These are phyloP conservation scores for Microhierax caerulescens DNA, from an alignment of 2,797 vertebrate genomes.

Conservation along the genomic window DNA sequence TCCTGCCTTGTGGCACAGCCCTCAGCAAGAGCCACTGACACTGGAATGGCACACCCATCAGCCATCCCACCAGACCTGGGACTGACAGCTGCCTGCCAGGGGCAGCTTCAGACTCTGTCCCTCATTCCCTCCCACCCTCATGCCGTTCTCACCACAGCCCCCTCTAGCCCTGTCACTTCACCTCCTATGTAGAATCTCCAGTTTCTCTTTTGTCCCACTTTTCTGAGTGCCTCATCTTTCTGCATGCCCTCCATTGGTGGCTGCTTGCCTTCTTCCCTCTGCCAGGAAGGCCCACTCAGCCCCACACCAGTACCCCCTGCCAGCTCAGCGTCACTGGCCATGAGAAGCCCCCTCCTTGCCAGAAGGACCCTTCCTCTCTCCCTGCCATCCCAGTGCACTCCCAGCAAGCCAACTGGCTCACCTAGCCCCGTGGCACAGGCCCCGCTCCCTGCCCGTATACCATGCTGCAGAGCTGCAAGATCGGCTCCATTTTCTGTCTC, in stretches of 20 bases:
- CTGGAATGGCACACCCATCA: fast-evolving
- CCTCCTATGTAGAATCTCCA: fast-evolving
- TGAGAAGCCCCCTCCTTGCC: not conserved
- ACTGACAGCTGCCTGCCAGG: fast-evolving
- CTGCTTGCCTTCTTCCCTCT: not conserved
- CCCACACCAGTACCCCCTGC: not conserved
- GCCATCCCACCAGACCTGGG: not conserved
- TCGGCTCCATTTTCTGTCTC: not conserved
- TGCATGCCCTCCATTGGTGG: fast-evolving
- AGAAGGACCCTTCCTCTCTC: not conserved
- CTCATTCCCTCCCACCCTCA: not conserved
- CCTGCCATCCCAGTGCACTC: not conserved
- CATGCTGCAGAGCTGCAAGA: not conserved
- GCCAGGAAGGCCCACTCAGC: fast-evolving
- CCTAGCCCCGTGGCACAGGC: fast-evolving
- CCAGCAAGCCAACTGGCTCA: not conserved
- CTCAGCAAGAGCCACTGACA: not conserved
- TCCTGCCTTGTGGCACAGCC: not conserved
- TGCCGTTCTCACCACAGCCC: fast-evolving
- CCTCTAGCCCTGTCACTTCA: not conserved
- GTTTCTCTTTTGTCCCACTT: not conserved
- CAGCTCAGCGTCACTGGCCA: fast-evolving
- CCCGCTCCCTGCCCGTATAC: not conserved
- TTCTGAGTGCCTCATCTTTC: fast-evolving
- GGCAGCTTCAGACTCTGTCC: not conserved